Conservation (phyloP, 2,113 vertebrate genomes). For the Nanger granti region DNA sequence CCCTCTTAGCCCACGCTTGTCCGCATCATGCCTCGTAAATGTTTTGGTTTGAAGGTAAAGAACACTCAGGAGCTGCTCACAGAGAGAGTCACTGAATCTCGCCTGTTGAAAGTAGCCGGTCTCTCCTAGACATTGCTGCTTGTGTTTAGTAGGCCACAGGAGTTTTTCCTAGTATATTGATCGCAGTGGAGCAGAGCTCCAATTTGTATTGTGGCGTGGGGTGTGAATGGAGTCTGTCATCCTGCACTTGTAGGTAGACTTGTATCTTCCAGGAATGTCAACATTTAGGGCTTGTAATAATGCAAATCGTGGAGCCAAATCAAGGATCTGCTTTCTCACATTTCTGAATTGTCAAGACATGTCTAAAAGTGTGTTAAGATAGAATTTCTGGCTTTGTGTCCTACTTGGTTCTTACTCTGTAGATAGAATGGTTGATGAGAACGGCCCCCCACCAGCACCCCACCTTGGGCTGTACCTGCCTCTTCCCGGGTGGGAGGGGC, state of each 20-base stretch:
- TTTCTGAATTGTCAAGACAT: neutral
- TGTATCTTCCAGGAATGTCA: neutral
- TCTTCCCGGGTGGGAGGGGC: neutral
- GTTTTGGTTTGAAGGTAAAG: neutral
- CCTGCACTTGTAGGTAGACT: neutral
- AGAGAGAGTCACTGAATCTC: neutral
- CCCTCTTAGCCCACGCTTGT: neutral
- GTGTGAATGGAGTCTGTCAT: neutral
- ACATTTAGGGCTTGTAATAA: neutral
- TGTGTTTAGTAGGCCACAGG: neutral
- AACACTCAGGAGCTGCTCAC: neutral
- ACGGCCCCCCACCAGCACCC: neutral
- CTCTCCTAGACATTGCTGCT: neutral
- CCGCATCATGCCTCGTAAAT: neutral
- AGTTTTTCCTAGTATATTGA: neutral
- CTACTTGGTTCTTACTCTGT: neutral
- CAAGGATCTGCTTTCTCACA: neutral
- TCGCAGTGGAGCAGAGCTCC: neutral
- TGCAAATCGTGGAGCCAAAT: neutral
- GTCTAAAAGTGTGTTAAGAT: neutral
- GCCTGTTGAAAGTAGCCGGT: neutral
- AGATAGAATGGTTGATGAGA: neutral
- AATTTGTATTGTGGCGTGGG: neutral
- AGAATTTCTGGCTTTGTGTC: neutral
- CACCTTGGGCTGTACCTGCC: neutral